Conservation (phyloP, 2,888 invertebrate genomes). For the Stenichneumon culpator region DNA sequence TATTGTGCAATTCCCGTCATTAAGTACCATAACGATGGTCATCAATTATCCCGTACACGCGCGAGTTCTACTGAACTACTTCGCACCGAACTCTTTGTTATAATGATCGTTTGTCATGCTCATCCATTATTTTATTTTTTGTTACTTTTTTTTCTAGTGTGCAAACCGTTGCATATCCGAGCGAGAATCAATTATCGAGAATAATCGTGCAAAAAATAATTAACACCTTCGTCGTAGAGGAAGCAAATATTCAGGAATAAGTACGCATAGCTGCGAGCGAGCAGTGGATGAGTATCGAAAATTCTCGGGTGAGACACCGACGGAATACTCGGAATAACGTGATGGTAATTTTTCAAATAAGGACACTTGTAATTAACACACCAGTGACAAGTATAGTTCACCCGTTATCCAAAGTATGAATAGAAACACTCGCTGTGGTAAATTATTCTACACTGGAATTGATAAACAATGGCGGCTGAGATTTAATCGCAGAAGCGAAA, state of each 20-base stretch:
- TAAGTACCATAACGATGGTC: background rate
- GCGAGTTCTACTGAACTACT: background rate
- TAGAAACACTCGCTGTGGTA: background rate
- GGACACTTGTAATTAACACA: background rate
- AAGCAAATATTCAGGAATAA: background rate
- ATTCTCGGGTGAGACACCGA: background rate
- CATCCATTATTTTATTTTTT: background rate
- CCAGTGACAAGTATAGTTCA: background rate
- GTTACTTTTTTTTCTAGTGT: background rate
- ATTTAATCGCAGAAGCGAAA: constrained; percentile 1
- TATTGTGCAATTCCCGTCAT: constrained; percentile 1
- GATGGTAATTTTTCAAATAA: background rate
- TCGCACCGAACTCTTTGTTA: background rate
- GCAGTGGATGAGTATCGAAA: background rate
- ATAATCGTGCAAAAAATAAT: background rate
- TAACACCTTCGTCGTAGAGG: background rate
- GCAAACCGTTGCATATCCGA: background rate
- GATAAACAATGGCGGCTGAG: background rate
- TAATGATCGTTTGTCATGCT: background rate
- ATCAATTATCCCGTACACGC: background rate
- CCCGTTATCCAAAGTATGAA: background rate
- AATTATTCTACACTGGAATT: constrained; percentile 8
- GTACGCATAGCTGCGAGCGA: background rate
- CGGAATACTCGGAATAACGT: background rate
- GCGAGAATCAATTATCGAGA: background rate